phyloP scores from a whole-genome alignment of 2,113 vertebrate species.

The Platichthys flesus region DNA sequence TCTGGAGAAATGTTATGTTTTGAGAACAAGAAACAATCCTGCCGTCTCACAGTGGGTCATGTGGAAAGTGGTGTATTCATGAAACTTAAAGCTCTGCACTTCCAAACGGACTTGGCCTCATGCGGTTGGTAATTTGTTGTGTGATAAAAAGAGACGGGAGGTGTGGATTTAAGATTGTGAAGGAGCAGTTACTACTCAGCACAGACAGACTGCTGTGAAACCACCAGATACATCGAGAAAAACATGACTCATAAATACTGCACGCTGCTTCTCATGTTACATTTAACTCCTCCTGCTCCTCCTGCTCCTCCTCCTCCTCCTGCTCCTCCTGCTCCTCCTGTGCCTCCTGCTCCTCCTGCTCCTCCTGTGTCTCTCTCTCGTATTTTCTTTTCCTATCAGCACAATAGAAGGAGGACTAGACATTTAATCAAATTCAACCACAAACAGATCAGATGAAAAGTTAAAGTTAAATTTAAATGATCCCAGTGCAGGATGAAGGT shows the following conservation, averaged over 20 bases:
- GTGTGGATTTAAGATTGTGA: background rate
- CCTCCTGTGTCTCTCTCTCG: background rate
- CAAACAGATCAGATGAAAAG: too few species aligned
- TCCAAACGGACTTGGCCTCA: slow-evolving; percentile 8
- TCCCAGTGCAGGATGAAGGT: too few species aligned
- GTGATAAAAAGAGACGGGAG: background rate
- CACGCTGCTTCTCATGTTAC: too few species aligned
- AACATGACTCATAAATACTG: slow-evolving; percentile 6
- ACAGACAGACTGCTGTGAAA: slow-evolving; percentile 12
- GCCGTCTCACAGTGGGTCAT: slow-evolving; percentile 8
- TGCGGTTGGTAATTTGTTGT: slow-evolving; percentile 27
- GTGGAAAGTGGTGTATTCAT: background rate
- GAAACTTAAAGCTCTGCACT: too few species aligned
- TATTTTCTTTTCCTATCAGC: slow-evolving; percentile 6
- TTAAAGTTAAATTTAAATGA: too few species aligned
- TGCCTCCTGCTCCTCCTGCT: too few species aligned
- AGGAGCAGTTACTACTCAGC: background rate
- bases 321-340: too few species aligned
- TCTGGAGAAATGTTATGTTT: background rate
- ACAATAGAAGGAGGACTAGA: background rate
- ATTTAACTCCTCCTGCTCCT: too few species aligned
- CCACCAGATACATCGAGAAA: slow-evolving; percentile 1
- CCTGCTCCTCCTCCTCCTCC: too few species aligned
- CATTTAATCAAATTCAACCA: background rate
- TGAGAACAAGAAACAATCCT: slow-evolving; percentile 1